Conservation (phyloP, 2,888 invertebrate species). For the Acleris holmiana region DNA sequence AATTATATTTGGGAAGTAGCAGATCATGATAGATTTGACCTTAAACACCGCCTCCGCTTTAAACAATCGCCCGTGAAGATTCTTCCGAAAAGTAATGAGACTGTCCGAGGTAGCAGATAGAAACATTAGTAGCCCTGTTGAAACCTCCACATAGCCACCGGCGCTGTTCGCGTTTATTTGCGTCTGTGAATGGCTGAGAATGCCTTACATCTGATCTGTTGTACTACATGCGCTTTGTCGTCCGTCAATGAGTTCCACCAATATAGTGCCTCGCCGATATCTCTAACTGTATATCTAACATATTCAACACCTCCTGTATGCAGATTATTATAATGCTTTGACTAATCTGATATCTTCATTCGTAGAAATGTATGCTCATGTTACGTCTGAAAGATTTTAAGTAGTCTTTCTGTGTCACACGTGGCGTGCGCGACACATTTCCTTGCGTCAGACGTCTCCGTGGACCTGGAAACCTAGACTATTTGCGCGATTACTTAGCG, state of each 20-base stretch:
- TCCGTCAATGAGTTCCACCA: too few relatives aligned
- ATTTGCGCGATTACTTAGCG: slow-evolving; percentile 20
- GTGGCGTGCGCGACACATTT: not conserved
- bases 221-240: not conserved
- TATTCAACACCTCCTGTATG: not conserved
- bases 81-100: not conserved
- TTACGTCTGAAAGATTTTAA: not conserved
- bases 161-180: slow-evolving; percentile 10
- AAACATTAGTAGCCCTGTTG: slow-evolving; percentile 8
- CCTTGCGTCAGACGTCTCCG: not conserved
- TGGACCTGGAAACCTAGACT: slow-evolving; percentile 12
- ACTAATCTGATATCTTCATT: not conserved
- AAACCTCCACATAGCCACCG: too few relatives aligned
- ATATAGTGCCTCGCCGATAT: too few relatives aligned
- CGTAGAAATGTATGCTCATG: too few relatives aligned
- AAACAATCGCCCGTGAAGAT: too few relatives aligned
- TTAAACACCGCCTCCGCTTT: too few relatives aligned
- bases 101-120: not conserved
- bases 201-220: not conserved
- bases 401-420: not conserved
- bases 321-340: not conserved
- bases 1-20: too few relatives aligned
- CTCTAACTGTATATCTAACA: too few relatives aligned
- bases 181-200: slow-evolving; percentile 17
- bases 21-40: too few relatives aligned